These are phyloP conservation scores for Camarhynchus parvulus DNA, from an alignment of 2,113 vertebrate species.

Conservation along the genomic window DNA sequence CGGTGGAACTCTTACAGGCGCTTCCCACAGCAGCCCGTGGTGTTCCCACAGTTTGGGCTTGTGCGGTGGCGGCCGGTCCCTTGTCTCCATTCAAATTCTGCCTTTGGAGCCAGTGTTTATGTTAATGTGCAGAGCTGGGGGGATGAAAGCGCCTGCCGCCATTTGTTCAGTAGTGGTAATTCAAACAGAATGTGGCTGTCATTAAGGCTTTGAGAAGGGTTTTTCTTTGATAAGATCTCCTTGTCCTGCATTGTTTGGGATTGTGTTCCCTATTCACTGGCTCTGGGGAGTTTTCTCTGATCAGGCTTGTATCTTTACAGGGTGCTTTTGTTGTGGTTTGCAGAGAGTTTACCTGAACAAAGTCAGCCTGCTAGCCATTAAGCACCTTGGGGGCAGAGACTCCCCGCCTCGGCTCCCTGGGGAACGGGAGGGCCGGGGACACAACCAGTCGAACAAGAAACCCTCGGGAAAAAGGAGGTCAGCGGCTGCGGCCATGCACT, in stretches of 20 bases:
- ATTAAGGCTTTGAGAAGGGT: slow-evolving; percentile 80
- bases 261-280: slow-evolving; percentile 77
- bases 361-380: slow-evolving; percentile 73
- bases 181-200: slow-evolving; percentile 81
- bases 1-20: neutral
- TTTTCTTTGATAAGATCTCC: slow-evolving; percentile 84
- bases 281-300: slow-evolving; percentile 74
- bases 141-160: slow-evolving; percentile 80
- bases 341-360: slow-evolving; percentile 79
- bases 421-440: neutral
- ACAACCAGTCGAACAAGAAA: slow-evolving; percentile 64
- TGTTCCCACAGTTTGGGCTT: slow-evolving; percentile 52
- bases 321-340: slow-evolving; percentile 82
- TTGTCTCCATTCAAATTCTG: slow-evolving; percentile 77
- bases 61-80: slow-evolving; percentile 14
- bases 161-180: slow-evolving; percentile 83
- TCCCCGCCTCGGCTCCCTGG: slow-evolving; percentile 58
- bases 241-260: slow-evolving; percentile 80
- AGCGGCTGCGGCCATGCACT: neutral
- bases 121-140: slow-evolving; percentile 70
- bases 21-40: slow-evolving; percentile 32
- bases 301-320: slow-evolving; percentile 79
- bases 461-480: neutral
- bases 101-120: slow-evolving; percentile 77
- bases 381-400: slow-evolving; percentile 70